Conservation (phyloP, 1,140 invertebrate species). For the Plodia interpunctella region DNA sequence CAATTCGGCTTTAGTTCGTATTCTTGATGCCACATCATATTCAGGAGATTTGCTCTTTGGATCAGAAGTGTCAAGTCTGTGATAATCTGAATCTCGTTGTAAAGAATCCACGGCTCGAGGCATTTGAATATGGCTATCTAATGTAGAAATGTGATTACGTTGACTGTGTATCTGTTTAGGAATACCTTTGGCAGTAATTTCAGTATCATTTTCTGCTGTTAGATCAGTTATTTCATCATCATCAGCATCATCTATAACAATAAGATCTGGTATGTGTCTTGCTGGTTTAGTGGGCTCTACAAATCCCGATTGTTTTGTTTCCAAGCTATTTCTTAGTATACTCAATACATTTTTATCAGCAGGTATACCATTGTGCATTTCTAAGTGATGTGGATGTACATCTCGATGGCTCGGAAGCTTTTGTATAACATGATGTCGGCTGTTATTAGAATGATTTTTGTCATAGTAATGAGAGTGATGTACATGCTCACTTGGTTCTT, state of each 20-base stretch:
- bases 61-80: conserved; percentile 43
- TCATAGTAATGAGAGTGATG: conserved; percentile 57
- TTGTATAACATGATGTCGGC: conserved; percentile 68
- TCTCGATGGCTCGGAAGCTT: conserved; percentile 62
- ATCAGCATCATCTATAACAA: conserved; percentile 71
- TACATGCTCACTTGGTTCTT: conserved; percentile 46
- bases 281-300: conserved; percentile 71
- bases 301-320: conserved; percentile 79
- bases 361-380: conserved; percentile 56
- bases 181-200: conserved; percentile 36
- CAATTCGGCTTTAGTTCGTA: conserved; percentile 88
- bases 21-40: conserved; percentile 81
- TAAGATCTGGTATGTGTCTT: conserved; percentile 67
- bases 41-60: conserved; percentile 55
- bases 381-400: conserved; percentile 43
- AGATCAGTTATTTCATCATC: conserved; percentile 70
- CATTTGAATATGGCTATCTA: conserved; percentile 80
- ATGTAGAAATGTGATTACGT: conserved; percentile 73
- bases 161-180: conserved; percentile 75
- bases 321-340: conserved; percentile 82
- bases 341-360: conserved; percentile 83
- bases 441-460: conserved; percentile 56
- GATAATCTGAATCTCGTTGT: conserved; percentile 48
- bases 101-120: conserved; percentile 80
- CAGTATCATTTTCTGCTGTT: conserved; percentile 54